Percentiles rank a stretch among this genome's conserved stretches.
Conservation (phyloP, 2,888 invertebrate species). For the Pseudolycoriella hygida region DNA sequence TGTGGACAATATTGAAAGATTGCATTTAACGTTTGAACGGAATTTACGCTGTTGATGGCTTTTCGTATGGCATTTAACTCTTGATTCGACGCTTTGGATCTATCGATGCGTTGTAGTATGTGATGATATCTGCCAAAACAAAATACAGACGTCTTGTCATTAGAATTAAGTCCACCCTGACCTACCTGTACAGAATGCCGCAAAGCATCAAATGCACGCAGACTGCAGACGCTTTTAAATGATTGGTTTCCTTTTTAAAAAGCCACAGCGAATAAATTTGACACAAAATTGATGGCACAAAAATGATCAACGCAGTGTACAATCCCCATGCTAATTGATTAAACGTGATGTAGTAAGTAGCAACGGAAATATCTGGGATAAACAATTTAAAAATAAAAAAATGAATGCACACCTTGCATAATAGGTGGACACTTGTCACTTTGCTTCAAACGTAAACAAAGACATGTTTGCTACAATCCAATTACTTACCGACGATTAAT, state of each 20-base stretch:
- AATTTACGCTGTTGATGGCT: constrained; percentile 11
- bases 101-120: constrained; percentile 11
- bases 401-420: background rate
- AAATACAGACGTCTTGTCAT: background rate
- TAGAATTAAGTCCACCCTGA: background rate
- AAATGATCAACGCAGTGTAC: constrained; percentile 11
- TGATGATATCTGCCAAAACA: constrained; percentile 10
- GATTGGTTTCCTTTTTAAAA: constrained; percentile 9
- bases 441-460: background rate
- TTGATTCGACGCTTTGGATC: constrained; percentile 10
- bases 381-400: constrained; percentile 4
- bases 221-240: constrained; percentile 7
- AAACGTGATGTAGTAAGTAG: constrained; percentile 11
- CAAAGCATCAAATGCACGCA: constrained; percentile 11
- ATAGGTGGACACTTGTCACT: background rate
- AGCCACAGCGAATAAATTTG: constrained; percentile 12
- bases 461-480: too few species aligned
- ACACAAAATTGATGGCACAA: constrained; percentile 11
- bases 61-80: constrained; percentile 9
- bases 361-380: constrained; percentile 11
- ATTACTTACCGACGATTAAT: too few species aligned
- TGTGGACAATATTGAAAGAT: constrained; percentile 13
- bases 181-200: constrained; percentile 11
- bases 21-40: constrained; percentile 11
- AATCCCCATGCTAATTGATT: constrained; percentile 11